Percentiles rank a stretch among this genome's conserved stretches.
Conservation (phyloP, 1,140 invertebrate species). For the Trachelipus rathkii region DNA sequence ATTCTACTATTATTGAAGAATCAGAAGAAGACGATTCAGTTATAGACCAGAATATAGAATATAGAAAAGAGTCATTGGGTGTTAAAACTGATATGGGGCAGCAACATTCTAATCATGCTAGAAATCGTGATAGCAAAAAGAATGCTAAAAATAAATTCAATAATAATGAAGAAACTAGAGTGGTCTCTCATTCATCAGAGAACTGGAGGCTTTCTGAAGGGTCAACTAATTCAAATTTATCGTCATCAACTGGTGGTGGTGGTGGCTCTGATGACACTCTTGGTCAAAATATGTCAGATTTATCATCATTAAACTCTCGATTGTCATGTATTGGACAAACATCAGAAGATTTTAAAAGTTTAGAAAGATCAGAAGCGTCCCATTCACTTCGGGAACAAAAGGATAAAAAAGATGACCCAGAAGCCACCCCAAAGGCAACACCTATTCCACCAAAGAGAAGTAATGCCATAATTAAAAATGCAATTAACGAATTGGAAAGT, state of each 20-base stretch:
- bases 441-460: conserved; percentile 17
- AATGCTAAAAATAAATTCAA: not conserved
- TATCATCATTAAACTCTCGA: conserved; percentile 43
- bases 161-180: not conserved
- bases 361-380: not conserved
- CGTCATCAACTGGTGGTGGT: conserved; percentile 34
- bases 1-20: not conserved
- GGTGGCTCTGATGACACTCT: conserved; percentile 41
- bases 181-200: not conserved
- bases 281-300: conserved; percentile 43
- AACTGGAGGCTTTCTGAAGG: conserved; percentile 41
- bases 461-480: conserved; percentile 36
- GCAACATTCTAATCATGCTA: not conserved
- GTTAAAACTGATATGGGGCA: not conserved
- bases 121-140: not conserved
- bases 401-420: not conserved
- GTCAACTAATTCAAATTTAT: conserved; percentile 37
- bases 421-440: conserved; percentile 10
- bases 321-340: conserved; percentile 34
- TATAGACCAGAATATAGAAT: not conserved
- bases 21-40: not conserved
- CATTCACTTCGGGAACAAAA: not conserved
- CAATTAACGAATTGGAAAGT: conserved; percentile 38
- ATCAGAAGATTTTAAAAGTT: conserved; percentile 26
- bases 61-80: not conserved